Percentiles rank a stretch among this genome's conserved stretches.
These are phyloP conservation scores for Climacteris rufus DNA, from an alignment of 2,113 vertebrate genomes.

Conservation along the genomic window DNA sequence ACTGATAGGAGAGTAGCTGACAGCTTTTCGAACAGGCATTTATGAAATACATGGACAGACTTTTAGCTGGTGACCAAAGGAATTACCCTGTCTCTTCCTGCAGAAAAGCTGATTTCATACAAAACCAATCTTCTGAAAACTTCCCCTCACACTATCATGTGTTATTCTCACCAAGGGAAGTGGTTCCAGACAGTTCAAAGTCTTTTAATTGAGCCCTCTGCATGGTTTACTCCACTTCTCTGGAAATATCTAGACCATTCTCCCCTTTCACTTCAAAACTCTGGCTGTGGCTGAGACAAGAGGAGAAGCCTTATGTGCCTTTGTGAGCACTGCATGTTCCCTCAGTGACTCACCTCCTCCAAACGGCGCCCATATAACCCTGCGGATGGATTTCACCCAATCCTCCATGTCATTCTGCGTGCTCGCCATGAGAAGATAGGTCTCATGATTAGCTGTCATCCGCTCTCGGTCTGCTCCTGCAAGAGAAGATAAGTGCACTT, in stretches of 20 bases:
- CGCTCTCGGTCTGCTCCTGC: slow-evolving; percentile 93
- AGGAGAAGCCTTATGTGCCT: not conserved
- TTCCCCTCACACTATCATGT: not conserved
- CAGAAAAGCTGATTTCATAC: not conserved
- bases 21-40: not conserved
- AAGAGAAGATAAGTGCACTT: slow-evolving; percentile 35
- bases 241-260: not conserved
- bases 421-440: slow-evolving; percentile 98
- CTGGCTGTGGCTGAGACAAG: not conserved
- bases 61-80: not conserved
- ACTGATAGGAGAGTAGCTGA: not conserved
- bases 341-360: slow-evolving; percentile 88
- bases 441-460: slow-evolving; percentile 99
- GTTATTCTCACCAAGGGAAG: not conserved
- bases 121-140: not conserved
- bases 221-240: not conserved
- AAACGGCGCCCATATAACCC: slow-evolving; percentile 98
- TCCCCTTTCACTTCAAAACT: not conserved
- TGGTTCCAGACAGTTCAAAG: not conserved
- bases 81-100: not conserved
- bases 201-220: not conserved
- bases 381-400: slow-evolving; percentile 96
- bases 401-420: slow-evolving; percentile 99
- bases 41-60: not conserved
- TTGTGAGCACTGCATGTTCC: not conserved